Percentiles rank a stretch among this genome's conserved stretches.
These are phyloP conservation scores for Troilus luridus DNA, from an alignment of 2,888 invertebrate genomes.

Conservation along the genomic window DNA sequence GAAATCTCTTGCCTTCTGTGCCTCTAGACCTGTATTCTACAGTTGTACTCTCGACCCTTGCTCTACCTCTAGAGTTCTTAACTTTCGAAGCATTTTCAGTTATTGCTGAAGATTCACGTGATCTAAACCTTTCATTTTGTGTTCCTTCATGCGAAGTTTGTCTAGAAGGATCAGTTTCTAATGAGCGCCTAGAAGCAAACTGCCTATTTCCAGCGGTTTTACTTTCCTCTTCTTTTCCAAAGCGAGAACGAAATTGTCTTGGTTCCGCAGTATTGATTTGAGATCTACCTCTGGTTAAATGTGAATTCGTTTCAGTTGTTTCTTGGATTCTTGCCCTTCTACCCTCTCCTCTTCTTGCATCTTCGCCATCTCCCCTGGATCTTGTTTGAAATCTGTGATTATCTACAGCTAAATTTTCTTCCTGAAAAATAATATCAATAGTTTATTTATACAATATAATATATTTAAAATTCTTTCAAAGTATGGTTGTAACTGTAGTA, in stretches of 20 bases:
- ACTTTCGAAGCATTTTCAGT: not conserved
- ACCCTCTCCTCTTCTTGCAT: constrained; percentile 45
- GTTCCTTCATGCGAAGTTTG: constrained; percentile 1
- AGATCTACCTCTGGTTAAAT: not conserved
- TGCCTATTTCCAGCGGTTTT: constrained; percentile 9
- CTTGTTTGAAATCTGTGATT: constrained; percentile 55
- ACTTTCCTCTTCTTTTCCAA: constrained; percentile 9
- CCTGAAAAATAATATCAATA: constrained; percentile 53
- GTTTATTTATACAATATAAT: not conserved
- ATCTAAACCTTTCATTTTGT: constrained; percentile 40
- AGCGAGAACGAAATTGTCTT: constrained; percentile 46
- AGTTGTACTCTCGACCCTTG: constrained; percentile 7
- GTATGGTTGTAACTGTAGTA: not conserved
- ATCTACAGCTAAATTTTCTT: constrained; percentile 52
- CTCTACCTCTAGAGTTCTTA: constrained; percentile 27
- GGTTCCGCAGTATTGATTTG: constrained; percentile 39
- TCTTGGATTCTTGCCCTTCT: constrained; percentile 33
- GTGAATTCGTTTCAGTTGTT: constrained; percentile 21
- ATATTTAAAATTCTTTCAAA: not conserved
- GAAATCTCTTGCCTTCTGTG: not conserved
- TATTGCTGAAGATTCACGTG: constrained; percentile 29
- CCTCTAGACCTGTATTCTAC: constrained; percentile 35
- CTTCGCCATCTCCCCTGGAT: constrained; percentile 9
- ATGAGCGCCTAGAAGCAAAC: constrained; percentile 14
- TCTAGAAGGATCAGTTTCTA: constrained; percentile 19